Percentiles rank a stretch among this genome's conserved stretches.
phyloP scores from a whole-genome alignment of 2,113 vertebrate species.

The Notothenia rossii region DNA sequence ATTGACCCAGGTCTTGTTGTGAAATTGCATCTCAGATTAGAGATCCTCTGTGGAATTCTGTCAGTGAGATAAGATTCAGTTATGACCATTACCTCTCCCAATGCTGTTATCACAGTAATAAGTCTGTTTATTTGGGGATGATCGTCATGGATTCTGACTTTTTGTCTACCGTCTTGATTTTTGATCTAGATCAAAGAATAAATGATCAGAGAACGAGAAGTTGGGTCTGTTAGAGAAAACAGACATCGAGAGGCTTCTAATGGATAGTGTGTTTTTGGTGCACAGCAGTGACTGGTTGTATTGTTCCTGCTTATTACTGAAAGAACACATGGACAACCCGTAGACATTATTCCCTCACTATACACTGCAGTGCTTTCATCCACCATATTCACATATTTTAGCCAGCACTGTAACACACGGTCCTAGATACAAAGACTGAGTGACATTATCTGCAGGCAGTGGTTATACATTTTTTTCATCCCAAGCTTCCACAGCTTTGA shows the following conservation, averaged over 20 bases:
- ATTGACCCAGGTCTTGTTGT: not conserved
- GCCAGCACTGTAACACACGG: conserved; percentile 43
- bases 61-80: conserved; percentile 17
- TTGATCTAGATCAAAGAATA: conserved; percentile 40
- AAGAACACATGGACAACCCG: conserved; percentile 37
- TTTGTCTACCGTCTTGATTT: not conserved
- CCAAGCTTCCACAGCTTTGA: conserved; percentile 64
- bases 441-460: conserved; percentile 77
- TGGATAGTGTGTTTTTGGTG: conserved; percentile 20
- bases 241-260: conserved; percentile 22
- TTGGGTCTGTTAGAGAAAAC: conserved; percentile 16
- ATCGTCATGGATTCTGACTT: not conserved
- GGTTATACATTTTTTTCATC: conserved; percentile 56
- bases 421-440: conserved; percentile 68
- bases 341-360: conserved; percentile 40
- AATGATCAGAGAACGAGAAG: conserved; percentile 7
- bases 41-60: conserved; percentile 10
- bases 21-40: conserved; percentile 17
- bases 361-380: conserved; percentile 41
- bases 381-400: conserved; percentile 62
- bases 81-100: not conserved
- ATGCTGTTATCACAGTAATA: conserved; percentile 9
- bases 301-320: conserved; percentile 30
- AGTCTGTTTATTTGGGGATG: conserved; percentile 1
- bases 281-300: conserved; percentile 31